phyloP scores from a whole-genome alignment of 2,797 vertebrate genomes.

The Cottoperca gobio region DNA sequence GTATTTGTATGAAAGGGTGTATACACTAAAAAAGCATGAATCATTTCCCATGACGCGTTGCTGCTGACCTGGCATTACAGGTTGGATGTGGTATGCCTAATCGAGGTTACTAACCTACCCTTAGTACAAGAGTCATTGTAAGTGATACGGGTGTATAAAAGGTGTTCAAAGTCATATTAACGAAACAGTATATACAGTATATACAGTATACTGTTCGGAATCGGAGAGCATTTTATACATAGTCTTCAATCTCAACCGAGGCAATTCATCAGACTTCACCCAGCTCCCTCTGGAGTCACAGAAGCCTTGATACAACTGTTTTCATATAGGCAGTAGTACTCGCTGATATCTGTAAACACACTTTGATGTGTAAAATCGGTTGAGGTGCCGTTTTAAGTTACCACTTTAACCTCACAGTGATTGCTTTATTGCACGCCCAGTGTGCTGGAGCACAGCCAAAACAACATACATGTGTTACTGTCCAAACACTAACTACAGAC shows the following conservation, averaged over 20 bases:
- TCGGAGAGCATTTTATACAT: not conserved
- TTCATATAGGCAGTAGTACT: not conserved
- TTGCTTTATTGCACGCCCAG: conserved; percentile 14
- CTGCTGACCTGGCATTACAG: conserved; percentile 20
- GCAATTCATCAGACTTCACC: conserved; percentile 5
- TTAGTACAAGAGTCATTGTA: not conserved
- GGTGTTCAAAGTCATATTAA: not conserved
- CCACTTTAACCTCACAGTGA: conserved; percentile 29
- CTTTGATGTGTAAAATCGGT: conserved; percentile 27
- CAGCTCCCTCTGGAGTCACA: not conserved
- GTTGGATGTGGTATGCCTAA: conserved; percentile 12
- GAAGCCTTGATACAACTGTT: not conserved
- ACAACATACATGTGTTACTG: conserved; percentile 33
- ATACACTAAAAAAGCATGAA: conserved; percentile 23
- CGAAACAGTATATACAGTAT: not conserved
- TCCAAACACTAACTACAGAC: conserved; percentile 52
- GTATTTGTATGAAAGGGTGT: conserved; percentile 20
- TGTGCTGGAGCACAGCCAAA: conserved; percentile 15
- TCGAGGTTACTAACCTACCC: not conserved
- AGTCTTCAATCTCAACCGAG: not conserved
- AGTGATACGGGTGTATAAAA: not conserved
- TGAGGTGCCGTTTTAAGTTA: conserved; percentile 21
- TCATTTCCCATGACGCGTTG: conserved; percentile 31
- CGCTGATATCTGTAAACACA: conserved; percentile 17
- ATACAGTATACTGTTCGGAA: too few species aligned